Conservation (phyloP, 2,888 invertebrate species). For the Adelognathus sp. region DNA sequence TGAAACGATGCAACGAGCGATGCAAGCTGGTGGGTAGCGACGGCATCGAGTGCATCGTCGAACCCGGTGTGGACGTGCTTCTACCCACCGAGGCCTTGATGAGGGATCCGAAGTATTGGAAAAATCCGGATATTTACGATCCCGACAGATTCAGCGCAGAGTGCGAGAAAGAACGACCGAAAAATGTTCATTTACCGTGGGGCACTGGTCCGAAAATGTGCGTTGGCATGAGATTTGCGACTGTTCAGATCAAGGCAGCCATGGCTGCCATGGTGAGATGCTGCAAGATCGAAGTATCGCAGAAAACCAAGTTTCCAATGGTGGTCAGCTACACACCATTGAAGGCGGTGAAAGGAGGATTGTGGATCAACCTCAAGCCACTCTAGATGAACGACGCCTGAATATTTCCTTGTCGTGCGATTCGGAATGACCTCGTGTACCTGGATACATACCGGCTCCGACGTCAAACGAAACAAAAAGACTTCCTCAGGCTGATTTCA, state of each 20-base stretch:
- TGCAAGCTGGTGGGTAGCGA: conserved; percentile 66
- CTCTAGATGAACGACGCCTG: background rate
- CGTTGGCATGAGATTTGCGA: conserved; percentile 67
- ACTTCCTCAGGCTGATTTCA: background rate
- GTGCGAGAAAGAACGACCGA: conserved; percentile 59
- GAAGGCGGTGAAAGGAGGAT: background rate
- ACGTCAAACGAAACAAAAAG: background rate
- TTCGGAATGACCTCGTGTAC: background rate
- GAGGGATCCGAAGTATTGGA: conserved; percentile 65
- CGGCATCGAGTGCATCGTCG: conserved; percentile 58
- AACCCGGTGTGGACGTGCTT: conserved; percentile 58
- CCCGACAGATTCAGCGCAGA: conserved; percentile 70
- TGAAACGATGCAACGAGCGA: conserved; percentile 65
- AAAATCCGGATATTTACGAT: conserved; percentile 65
- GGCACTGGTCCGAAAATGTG: conserved; percentile 72
- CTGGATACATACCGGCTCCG: background rate
- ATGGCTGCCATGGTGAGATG: conserved; percentile 56
- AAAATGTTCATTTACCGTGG: conserved; percentile 65
- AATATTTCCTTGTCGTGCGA: background rate
- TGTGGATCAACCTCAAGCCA: background rate
- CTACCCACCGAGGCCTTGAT: conserved; percentile 63
- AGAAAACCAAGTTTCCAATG: conserved; percentile 65
- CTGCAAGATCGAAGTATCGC: conserved; percentile 63
- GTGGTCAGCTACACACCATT: background rate
- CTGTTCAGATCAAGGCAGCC: conserved; percentile 63